Evolutionary conservation across 2,888 invertebrate species (phyloP), one percentile per base, ranked within the genome.

Genomic region (Hemaris fuciformis): DNA sequence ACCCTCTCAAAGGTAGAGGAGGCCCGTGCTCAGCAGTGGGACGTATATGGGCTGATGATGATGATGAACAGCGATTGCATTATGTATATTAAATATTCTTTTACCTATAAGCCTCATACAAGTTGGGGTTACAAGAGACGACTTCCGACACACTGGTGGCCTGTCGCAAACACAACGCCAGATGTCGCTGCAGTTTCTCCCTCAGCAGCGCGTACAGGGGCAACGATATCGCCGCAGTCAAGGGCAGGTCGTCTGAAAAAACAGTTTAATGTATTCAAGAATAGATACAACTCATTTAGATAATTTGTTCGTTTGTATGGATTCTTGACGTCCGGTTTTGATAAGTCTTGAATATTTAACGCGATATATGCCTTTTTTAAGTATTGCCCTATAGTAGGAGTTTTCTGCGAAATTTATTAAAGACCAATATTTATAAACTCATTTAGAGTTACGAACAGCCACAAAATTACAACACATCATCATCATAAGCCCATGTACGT

Each of bases 101-200:
- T 70, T 73, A 92, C 93, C 86, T 89, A 69, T 90, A 93, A 23
- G 91, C 88, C 63, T 92, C 91, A 31, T 91, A 74, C 8, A 93
- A 77, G 61, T 82, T 86, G 18, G 90, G 91, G 71, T 91, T 90
- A 70, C 87, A 89, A 69, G 89, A 84, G 74, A 93, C 83, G 41
- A 93, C 79, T 8, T 93, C 92, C 0, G 92, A 92, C 1, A 93
- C 84, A 70, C 92, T 91, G 62, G 89, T 89, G 6, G 92, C 85
- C 59, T 85, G 88, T 2, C 83, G 81, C 64, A 93, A 74, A 13
- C 90, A 91, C 34, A 83, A 75, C 23, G 79, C 74, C 43, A 93
- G 72, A 64, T 93, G 90, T 1, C 80, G 73, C 65, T 87, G 83
- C 10, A 93, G 75, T 62, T 86, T 87, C 25, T 87, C 84, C 0